Evolutionary conservation across 2,113 vertebrate species (phyloP), one percentile per base, ranked within the genome.

Genomic region (Cottus gobio): DNA sequence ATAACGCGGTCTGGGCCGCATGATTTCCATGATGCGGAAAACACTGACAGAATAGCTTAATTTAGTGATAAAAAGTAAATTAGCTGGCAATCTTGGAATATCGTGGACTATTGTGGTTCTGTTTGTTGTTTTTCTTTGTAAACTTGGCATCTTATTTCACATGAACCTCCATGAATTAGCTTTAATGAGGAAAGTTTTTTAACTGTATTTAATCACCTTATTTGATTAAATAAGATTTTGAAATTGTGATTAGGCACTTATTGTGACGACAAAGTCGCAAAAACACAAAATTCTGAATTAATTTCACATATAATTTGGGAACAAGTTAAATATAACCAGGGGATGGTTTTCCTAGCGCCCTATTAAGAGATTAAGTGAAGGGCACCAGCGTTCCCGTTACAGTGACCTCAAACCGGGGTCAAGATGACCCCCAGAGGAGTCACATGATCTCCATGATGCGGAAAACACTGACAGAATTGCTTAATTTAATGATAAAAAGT

Each of bases 161-260:
- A 50, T 54, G 31, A 85, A 36, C 52, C 26, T 42, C 11, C 66
- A 74, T 90, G 64, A 85, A 68, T 82, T 90, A 76, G 76, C 57
- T 68, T 50, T 76, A 46, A 67, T n/a, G n/a, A n/a, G n/a, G n/a
- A n/a, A n/a, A n/a, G n/a, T 44, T 46, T 52, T 52, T 10, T n/a
- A 24, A 24, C 50, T 52, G 50, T n/a, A 11, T 24, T 24, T 22
- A 54, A 24, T 54, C 50, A n/a, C 50, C 22, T 50, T 22, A 7
- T 52, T 24, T 26, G 52, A 11, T 54, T 24, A 54, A 54, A 52
- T n/a, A 54, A 50, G 2, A 50, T 22, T 50, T 9, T 50, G 5
- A 46, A 1, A 6, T n/a, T n/a, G n/a, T n/a, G n/a, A n/a, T n/a
- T n/a, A n/a, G n/a, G n/a, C n/a, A n/a, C n/a, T n/a, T n/a, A n/a